Evolutionary conservation across 2,113 vertebrate species (phyloP).

Genomic region (Corydoras maculifer): DNA sequence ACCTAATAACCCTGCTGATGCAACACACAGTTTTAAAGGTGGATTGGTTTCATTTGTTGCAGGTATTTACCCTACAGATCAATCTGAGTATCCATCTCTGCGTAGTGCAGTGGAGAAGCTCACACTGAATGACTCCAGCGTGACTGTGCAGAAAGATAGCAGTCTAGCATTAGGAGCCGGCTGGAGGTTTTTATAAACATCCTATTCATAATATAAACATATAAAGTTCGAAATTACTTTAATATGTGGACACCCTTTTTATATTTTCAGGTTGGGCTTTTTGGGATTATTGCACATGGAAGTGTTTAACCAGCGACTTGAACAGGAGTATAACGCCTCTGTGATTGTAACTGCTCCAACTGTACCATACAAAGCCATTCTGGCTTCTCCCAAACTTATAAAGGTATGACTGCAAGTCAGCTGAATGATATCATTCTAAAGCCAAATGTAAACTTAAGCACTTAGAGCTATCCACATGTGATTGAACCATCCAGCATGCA

Average conservation of each 20-base stretch:
- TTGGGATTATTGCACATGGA: conserved; percentile 96
- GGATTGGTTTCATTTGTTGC: background rate
- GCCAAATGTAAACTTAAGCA: no score
- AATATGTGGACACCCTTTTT: background rate
- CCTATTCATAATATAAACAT: no score
- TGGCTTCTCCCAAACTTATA: conserved; percentile 86
- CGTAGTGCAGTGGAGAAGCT: conserved; percentile 87
- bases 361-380: conserved; percentile 87
- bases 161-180: conserved; percentile 89
- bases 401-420: conserved; percentile 67
- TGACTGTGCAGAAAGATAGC: conserved; percentile 84
- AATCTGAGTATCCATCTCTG: conserved; percentile 85
- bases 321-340: conserved; percentile 91
- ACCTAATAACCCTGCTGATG: no score
- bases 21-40: no score
- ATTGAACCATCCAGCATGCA: no score
- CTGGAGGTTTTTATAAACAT: conserved; percentile 75
- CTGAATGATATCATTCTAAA: no score
- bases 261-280: conserved; percentile 79
- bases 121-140: conserved; percentile 92
- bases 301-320: conserved; percentile 94
- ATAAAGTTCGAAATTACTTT: no score
- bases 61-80: conserved; percentile 93
- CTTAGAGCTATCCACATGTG: no score
- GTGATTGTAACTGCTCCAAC: conserved; percentile 91